phyloP scores from a whole-genome alignment of 2,113 vertebrate genomes.

The Atractosteus spatula region DNA sequence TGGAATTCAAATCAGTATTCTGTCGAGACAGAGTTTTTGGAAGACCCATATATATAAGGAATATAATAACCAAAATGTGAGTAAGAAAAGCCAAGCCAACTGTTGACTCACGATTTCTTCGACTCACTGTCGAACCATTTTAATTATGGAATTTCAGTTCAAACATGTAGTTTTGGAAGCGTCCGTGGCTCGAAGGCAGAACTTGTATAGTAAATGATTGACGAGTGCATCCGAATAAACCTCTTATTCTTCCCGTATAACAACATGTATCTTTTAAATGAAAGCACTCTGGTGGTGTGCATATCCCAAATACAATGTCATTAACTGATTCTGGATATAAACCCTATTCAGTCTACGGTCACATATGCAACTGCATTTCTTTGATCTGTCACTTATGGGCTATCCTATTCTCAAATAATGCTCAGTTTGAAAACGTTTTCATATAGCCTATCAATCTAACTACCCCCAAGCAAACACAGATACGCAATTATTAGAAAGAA shows the following conservation, averaged over 20 bases:
- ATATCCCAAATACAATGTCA: no score
- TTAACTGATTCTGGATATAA: not conserved
- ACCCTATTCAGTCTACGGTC: not conserved
- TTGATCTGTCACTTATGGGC: constrained; percentile 16
- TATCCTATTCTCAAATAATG: constrained; percentile 21
- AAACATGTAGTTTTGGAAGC: not conserved
- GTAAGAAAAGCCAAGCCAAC: no score
- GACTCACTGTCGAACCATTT: not conserved
- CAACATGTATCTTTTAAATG: not conserved
- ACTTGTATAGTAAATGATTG: no score
- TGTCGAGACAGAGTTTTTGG: not conserved
- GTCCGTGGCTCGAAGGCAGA: no score
- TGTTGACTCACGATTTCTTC: not conserved
- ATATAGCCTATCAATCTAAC: constrained; percentile 26
- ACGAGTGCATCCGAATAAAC: not conserved
- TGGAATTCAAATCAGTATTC: no score
- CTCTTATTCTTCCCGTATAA: not conserved
- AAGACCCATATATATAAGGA: not conserved
- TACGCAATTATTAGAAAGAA: constrained; percentile 20
- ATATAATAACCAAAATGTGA: not conserved
- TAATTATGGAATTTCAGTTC: not conserved
- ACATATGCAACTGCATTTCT: not conserved
- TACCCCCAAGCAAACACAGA: constrained; percentile 34
- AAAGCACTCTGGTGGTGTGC: no score
- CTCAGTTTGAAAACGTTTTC: constrained; percentile 23